These are phyloP conservation scores for Epizoanthus illoricatus DNA, from an alignment of 92 coral and sea anemone genomes.

Conservation along the genomic window DNA sequence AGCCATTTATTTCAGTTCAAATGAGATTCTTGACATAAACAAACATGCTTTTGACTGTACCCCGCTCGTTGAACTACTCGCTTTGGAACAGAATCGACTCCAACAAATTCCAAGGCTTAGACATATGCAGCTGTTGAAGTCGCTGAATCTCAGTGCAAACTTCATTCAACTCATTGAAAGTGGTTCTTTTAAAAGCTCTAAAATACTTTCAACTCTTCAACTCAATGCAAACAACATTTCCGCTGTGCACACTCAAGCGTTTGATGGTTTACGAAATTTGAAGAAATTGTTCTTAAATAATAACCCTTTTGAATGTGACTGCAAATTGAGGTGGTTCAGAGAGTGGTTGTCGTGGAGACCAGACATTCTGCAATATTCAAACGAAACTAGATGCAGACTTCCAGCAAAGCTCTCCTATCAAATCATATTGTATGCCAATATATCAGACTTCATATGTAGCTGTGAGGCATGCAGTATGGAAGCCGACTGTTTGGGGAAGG, in stretches of 20 bases:
- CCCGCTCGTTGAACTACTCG: background rate
- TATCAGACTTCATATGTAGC: conserved; percentile 56
- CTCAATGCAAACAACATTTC: conserved; percentile 30
- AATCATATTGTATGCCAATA: conserved; percentile 24
- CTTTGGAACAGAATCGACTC: background rate
- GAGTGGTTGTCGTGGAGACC: conserved; percentile 49
- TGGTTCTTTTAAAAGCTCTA: conserved; percentile 4
- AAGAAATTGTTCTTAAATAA: conserved; percentile 35
- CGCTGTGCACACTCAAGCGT: conserved; percentile 3
- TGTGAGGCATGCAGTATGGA: conserved; percentile 51
- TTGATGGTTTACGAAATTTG: conserved; percentile 32
- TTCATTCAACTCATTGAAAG: background rate
- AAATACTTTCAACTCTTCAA: conserved; percentile 7
- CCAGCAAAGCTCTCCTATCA: conserved; percentile 45
- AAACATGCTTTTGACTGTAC: conserved; percentile 5
- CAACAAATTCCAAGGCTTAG: background rate
- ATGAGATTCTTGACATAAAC: background rate
- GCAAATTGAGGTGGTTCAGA: conserved; percentile 62
- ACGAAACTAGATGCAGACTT: conserved; percentile 43
- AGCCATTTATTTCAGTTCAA: background rate
- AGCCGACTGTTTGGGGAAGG: conserved; percentile 37
- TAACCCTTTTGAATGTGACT: conserved; percentile 73
- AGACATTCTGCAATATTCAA: background rate
- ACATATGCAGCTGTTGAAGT: conserved; percentile 2
- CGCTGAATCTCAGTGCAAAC: conserved; percentile 5